phyloP scores from a whole-genome alignment of 1,140 invertebrate species.

The Aphaenogaster ashmeadi region DNA sequence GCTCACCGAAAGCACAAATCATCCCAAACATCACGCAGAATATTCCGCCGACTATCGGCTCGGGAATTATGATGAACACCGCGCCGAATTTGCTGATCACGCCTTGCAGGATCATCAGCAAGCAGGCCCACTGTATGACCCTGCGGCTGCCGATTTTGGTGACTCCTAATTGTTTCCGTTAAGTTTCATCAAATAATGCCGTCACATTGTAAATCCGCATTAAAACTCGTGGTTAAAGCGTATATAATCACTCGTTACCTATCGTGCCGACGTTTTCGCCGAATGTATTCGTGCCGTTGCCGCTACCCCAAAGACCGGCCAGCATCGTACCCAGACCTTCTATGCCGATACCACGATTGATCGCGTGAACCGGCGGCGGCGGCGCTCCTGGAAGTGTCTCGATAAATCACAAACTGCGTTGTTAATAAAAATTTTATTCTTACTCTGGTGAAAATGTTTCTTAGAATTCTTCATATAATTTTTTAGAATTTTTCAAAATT shows the following conservation, averaged over 20 bases:
- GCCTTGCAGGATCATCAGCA: slow-evolving; percentile 93
- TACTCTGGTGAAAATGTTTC: too few relatives aligned
- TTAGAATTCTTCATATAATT: too few relatives aligned
- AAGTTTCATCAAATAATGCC: background rate
- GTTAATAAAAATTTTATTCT: background rate
- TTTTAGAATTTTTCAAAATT: too few relatives aligned
- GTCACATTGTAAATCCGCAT: background rate
- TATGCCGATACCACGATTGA: slow-evolving; percentile 94
- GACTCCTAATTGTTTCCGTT: slow-evolving; percentile 78
- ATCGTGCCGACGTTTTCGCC: slow-evolving; percentile 97
- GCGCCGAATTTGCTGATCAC: slow-evolving; percentile 94
- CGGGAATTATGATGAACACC: slow-evolving; percentile 95
- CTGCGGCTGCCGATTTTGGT: slow-evolving; percentile 94
- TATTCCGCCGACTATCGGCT: slow-evolving; percentile 95
- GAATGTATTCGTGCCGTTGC: slow-evolving; percentile 96
- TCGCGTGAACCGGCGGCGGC: slow-evolving; percentile 94
- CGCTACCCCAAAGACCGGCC: slow-evolving; percentile 94
- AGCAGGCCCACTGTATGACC: slow-evolving; percentile 94
- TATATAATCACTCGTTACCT: slow-evolving; percentile 83
- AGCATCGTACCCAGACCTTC: slow-evolving; percentile 95
- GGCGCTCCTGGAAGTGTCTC: slow-evolving; percentile 89
- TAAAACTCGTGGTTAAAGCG: background rate
- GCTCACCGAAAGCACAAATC: slow-evolving; percentile 92
- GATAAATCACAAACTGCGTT: background rate
- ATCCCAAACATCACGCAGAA: slow-evolving; percentile 96